phyloP scores from a whole-genome alignment of 2,797 vertebrate genomes.

The Schizopygopsis malacanthus region DNA sequence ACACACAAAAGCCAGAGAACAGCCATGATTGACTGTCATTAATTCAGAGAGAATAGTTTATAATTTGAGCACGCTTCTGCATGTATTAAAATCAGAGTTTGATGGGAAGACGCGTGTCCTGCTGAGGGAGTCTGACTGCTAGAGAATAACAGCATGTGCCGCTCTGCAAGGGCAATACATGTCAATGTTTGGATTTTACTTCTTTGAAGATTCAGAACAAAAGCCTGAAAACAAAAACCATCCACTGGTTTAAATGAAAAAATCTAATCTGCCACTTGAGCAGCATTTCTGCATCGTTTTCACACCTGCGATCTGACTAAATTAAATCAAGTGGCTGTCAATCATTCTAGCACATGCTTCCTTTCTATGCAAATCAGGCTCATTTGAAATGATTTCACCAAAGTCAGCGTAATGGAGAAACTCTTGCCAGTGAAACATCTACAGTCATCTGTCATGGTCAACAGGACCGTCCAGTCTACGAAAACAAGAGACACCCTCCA shows the following conservation, averaged over 20 bases:
- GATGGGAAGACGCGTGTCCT: neutral
- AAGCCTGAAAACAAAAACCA: neutral
- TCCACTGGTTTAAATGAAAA: neutral
- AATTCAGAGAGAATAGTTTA: slow-evolving; percentile 15
- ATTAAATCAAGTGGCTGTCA: neutral
- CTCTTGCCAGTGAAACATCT: neutral
- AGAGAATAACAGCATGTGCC: neutral
- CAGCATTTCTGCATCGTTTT: neutral
- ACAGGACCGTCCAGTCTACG: neutral
- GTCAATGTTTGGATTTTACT: neutral
- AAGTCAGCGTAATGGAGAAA: neutral
- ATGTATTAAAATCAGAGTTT: slow-evolving; percentile 21
- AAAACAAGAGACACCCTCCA: neutral
- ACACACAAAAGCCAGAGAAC: neutral
- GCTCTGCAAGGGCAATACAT: neutral
- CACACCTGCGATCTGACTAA: neutral
- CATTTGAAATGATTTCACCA: neutral
- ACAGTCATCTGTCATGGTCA: slow-evolving; percentile 8
- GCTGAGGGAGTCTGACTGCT: neutral
- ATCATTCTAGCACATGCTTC: neutral
- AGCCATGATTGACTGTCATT: neutral
- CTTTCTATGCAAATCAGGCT: neutral
- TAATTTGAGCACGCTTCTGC: neutral
- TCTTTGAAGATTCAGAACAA: neutral
- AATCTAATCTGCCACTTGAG: neutral